Conservation (phyloP, 1,140 invertebrate genomes). For the Idris sp. region DNA sequence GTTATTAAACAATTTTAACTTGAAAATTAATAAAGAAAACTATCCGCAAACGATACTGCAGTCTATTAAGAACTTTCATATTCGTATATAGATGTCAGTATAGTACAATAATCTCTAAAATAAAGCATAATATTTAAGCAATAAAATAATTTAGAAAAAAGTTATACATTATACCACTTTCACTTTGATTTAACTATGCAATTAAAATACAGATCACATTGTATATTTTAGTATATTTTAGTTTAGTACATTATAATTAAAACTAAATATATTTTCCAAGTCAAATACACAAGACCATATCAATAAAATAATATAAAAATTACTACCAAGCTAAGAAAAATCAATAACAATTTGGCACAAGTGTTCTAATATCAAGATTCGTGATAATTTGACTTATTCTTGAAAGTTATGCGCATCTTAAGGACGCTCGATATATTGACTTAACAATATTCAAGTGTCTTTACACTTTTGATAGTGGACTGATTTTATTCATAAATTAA, state of each 20-base stretch:
- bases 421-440: slow-evolving; percentile 62
- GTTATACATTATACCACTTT: too few species aligned
- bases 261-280: too few species aligned
- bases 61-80: slow-evolving; percentile 13
- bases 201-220: too few species aligned
- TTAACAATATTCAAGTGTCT: slow-evolving; percentile 42
- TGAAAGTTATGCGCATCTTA: slow-evolving; percentile 24
- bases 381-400: slow-evolving; percentile 29
- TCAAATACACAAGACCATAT: too few species aligned
- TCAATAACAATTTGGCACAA: too few species aligned
- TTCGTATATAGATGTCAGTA: slow-evolving; percentile 13
- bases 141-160: too few species aligned
- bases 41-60: slow-evolving; percentile 24
- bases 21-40: not conserved
- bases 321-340: too few species aligned
- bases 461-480: slow-evolving; percentile 14
- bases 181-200: too few species aligned
- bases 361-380: too few species aligned
- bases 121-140: too few species aligned
- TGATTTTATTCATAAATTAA: not conserved
- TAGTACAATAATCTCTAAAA: slow-evolving; percentile 2
- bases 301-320: not conserved
- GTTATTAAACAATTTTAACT: slow-evolving; percentile 1
- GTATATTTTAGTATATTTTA: too few species aligned
- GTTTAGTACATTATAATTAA: too few species aligned